Conservation (phyloP, 2,888 invertebrate species). For the Allolobophora icterica region DNA sequence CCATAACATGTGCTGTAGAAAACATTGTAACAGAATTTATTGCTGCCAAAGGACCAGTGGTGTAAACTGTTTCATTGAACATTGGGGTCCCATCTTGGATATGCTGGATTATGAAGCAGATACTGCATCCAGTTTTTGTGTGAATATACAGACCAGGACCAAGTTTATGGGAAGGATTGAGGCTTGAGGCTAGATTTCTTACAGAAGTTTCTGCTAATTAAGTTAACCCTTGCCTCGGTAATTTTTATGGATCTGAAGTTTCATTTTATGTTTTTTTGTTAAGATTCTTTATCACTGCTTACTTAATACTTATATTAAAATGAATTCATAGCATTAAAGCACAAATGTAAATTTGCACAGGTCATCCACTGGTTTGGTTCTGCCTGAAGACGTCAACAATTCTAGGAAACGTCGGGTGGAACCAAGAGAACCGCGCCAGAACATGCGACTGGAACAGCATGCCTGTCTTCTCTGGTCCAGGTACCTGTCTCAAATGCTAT, state of each 20-base stretch:
- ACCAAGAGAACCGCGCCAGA: neutral
- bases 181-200: neutral
- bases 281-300: neutral
- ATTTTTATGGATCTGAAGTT: neutral
- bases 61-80: too few species aligned
- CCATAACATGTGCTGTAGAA: too few species aligned
- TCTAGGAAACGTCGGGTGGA: neutral
- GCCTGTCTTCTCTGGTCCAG: conserved; percentile 23
- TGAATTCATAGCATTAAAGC: neutral
- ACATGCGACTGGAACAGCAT: conserved; percentile 13
- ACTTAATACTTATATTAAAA: neutral
- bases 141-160: neutral
- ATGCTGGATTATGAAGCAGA: too few species aligned
- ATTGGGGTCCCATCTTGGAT: too few species aligned
- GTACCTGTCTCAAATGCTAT: neutral
- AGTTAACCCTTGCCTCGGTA: neutral
- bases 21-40: too few species aligned
- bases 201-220: neutral
- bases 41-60: too few species aligned
- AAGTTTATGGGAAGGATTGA: neutral
- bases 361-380: neutral
- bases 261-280: neutral
- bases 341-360: neutral
- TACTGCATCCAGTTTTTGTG: neutral
- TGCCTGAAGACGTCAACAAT: conserved; percentile 9